A percentile compares a stretch with the other conserved stretches of the same genome.
These are phyloP conservation scores for Morpho achilles DNA, from an alignment of 2,888 invertebrate species.

Conservation along the genomic window DNA sequence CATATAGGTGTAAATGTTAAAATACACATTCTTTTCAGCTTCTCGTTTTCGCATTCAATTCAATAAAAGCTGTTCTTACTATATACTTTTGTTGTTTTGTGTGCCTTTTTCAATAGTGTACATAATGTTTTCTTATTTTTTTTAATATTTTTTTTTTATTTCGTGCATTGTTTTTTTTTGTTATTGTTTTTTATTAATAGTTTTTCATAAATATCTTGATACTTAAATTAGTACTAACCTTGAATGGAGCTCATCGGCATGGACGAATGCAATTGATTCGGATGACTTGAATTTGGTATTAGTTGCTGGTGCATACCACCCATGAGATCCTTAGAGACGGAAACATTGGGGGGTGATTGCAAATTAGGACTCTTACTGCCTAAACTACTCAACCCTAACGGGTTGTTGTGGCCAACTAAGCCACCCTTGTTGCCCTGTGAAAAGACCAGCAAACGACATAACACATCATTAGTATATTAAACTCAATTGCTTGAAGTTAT, in stretches of 20 bases:
- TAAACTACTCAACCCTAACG: slow-evolving; percentile 86
- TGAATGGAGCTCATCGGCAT: slow-evolving; percentile 87
- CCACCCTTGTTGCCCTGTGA: slow-evolving; percentile 85
- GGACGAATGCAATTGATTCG: slow-evolving; percentile 74
- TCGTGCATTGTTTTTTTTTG: no score
- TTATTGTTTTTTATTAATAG: no score
- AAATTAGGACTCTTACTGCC: slow-evolving; percentile 91
- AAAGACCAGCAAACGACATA: slow-evolving; percentile 66
- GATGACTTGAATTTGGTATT: slow-evolving; percentile 86
- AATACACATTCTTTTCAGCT: no score
- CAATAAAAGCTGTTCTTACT: no score
- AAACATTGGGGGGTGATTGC: slow-evolving; percentile 91
- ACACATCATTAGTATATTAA: slow-evolving; percentile 49
- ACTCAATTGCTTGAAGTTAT: neutral
- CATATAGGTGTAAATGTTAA: no score
- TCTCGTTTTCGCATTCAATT: no score
- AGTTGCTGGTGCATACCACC: slow-evolving; percentile 84
- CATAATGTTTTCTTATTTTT: no score
- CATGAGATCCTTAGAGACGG: slow-evolving; percentile 89
- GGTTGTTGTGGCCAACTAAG: slow-evolving; percentile 85
- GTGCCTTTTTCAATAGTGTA: no score
- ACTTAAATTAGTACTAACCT: slow-evolving; percentile 58
- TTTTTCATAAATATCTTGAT: no score
- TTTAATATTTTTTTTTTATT: no score
- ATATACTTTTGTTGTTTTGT: no score